Percentiles rank a stretch among this genome's conserved stretches.
phyloP scores from a whole-genome alignment of 2,797 vertebrate species.

The Tangara arthus region DNA sequence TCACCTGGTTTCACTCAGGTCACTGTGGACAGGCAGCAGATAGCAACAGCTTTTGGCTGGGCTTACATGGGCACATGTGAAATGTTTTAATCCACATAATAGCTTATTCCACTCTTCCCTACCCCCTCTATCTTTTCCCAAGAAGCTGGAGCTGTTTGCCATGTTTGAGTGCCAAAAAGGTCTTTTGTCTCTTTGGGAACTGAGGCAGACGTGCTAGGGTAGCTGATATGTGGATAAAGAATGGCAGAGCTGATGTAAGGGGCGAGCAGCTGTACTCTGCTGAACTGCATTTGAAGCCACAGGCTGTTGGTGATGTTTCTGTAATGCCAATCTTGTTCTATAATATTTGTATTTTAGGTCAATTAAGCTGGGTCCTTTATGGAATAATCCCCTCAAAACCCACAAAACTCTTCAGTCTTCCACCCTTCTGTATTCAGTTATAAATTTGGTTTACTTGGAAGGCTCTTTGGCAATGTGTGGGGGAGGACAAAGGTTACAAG shows the following conservation, averaged over 20 bases:
- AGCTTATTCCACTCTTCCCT: not conserved
- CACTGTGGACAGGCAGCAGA: not conserved
- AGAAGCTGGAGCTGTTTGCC: slow-evolving; percentile 48
- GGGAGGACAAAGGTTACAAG: not conserved
- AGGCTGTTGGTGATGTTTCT: not conserved
- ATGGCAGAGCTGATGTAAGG: slow-evolving; percentile 46
- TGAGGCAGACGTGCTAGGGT: slow-evolving; percentile 65
- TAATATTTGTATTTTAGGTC: not conserved
- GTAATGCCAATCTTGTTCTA: not conserved
- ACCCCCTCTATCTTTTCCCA: slow-evolving; percentile 26
- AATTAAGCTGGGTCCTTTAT: not conserved
- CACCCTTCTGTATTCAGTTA: not conserved
- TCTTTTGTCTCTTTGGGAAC: slow-evolving; percentile 69
- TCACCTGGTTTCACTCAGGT: not conserved
- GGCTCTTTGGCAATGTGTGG: not conserved
- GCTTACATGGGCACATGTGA: not conserved
- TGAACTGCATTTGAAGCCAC: not conserved
- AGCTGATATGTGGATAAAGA: slow-evolving; percentile 65
- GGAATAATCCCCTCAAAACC: not conserved
- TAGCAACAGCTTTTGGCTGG: not conserved
- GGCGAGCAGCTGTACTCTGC: slow-evolving; percentile 53
- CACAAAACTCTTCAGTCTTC: not conserved
- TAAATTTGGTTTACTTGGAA: not conserved
- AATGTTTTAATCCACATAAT: not conserved
- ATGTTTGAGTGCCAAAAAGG: slow-evolving; percentile 60